These are phyloP conservation scores for Eilema caniola DNA, from an alignment of 2,888 invertebrate genomes.

Conservation along the genomic window DNA sequence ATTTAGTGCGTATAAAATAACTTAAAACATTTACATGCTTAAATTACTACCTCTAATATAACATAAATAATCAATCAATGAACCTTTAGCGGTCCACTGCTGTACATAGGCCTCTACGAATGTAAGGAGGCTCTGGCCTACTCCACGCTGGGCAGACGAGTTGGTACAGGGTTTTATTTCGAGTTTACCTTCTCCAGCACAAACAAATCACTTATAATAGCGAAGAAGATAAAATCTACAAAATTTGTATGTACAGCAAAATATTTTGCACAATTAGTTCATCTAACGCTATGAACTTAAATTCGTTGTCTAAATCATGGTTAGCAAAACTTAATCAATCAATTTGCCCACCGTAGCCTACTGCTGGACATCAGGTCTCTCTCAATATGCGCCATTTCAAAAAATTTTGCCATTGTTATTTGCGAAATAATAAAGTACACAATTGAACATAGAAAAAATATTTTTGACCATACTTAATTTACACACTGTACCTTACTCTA, in stretches of 20 bases:
- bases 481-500: not conserved
- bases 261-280: not conserved
- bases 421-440: not conserved
- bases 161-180: no score
- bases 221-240: not conserved
- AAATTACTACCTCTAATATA: not conserved
- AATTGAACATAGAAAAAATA: not conserved
- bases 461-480: not conserved
- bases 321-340: not conserved
- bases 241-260: not conserved
- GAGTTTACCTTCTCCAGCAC: no score
- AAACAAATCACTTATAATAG: not conserved
- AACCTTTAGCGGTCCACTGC: no score
- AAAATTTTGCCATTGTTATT: no score
- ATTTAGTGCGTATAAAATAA: slow-evolving; percentile 32
- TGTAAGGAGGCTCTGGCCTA: no score
- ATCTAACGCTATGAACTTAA: no score
- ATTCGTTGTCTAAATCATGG: not conserved
- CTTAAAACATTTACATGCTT: slow-evolving; percentile 11
- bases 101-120: no score
- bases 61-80: no score
- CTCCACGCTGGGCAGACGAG: no score
- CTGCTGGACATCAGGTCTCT: no score
- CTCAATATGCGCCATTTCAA: no score
- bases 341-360: no score